Conservation (phyloP, 2,797 vertebrate genomes). For the Myotis myotis region DNA sequence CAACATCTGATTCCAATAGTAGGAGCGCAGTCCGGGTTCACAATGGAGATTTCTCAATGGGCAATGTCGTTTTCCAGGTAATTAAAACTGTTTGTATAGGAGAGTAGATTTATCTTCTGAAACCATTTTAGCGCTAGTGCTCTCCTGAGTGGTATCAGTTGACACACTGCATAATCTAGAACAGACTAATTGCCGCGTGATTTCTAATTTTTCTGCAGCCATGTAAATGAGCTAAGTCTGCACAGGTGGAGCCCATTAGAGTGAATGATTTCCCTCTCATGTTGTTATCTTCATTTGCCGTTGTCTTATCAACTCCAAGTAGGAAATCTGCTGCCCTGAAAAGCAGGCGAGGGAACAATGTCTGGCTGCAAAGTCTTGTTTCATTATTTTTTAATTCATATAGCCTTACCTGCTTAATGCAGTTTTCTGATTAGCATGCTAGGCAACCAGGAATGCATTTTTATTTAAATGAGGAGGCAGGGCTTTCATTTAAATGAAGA, state of each 20-base stretch:
- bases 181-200: slow-evolving; percentile 89
- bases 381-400: slow-evolving; percentile 98
- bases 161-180: slow-evolving; percentile 89
- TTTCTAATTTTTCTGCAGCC: slow-evolving; percentile 90
- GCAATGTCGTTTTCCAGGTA: slow-evolving; percentile 87
- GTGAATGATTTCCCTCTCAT: slow-evolving; percentile 87
- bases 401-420: slow-evolving; percentile 96
- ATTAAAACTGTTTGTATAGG: slow-evolving; percentile 90
- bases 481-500: slow-evolving; percentile 88
- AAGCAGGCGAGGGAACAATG: slow-evolving; percentile 88
- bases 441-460: slow-evolving; percentile 86
- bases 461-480: slow-evolving; percentile 88
- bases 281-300: slow-evolving; percentile 89
- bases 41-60: slow-evolving; percentile 85
- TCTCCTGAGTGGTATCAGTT: slow-evolving; percentile 90
- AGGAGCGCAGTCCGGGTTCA: slow-evolving; percentile 84
- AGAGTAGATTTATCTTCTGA: slow-evolving; percentile 89
- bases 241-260: slow-evolving; percentile 89
- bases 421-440: slow-evolving; percentile 92
- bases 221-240: slow-evolving; percentile 88
- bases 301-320: slow-evolving; percentile 88
- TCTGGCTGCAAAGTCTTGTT: slow-evolving; percentile 95
- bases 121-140: slow-evolving; percentile 87
- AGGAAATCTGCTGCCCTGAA: slow-evolving; percentile 86
- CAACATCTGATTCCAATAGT: slow-evolving; percentile 84